Base-by-base conservation (phyloP, 1,140 invertebrate species). In the Diploscapter pachys region DNA sequence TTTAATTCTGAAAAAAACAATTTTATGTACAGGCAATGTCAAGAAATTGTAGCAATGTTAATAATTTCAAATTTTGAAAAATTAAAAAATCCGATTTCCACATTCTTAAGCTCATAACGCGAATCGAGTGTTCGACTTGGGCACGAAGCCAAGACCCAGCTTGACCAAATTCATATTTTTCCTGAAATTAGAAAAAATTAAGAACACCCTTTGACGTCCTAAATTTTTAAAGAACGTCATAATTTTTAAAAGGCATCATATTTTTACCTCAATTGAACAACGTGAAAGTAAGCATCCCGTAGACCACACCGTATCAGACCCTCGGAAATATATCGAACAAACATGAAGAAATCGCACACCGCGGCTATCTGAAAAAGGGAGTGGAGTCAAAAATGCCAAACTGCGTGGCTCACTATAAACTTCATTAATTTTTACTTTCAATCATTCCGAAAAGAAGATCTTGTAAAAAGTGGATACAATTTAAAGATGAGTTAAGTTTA, bases 321-420 rank as follows among this genome's bases (percentile, higher is more conserved):
- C 80, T 91, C 88, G 82, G 92, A 90, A 73, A 93, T 91, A 84
- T 93, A 93, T 81, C 91, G 89, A 51, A 93, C 87, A 87, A 93
- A 93, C 82, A 92, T 92, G 70, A 92, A 89, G 86, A 92, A 92
- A 87, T 93, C 92, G 88, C 92, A 93, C 59, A 93, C 92, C 54
- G 92, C 90, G 83, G 90, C 91, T 80, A 93, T 92, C 92, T 93
- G 87, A 62, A 85, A 82, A 69, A 54, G 52, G 31, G 31, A 31
- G 31, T 31, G 31, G 31, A 31, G 31, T 31, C 31, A 31, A 31
- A 1, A 31, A 31, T 31, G 31, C 31, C 31, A 31, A 31, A 31
- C 31, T 31, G 31, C 31, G 31, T 31, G 1, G 31, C 31, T 31
- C 31, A 31, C 31, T 31, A 31, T 31, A 31, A 31, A 31, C 31